Conservation (phyloP, 92 coral and sea anemone species). For the Phenganax marumi region DNA sequence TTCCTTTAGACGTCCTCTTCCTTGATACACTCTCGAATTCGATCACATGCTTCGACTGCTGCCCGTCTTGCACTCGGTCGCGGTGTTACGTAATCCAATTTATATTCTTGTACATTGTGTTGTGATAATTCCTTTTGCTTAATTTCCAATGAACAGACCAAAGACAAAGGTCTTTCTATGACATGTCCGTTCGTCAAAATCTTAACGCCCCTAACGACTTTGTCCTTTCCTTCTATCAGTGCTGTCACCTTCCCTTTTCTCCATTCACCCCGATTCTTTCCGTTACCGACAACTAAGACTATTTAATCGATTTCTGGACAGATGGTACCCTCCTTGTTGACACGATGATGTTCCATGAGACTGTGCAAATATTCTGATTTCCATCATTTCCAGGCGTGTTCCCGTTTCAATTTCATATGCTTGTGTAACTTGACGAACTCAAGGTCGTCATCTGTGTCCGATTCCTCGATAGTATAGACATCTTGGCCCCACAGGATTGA, state of each 20-base stretch:
- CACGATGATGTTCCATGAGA: slow-evolving; percentile 56
- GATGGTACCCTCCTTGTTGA: neutral
- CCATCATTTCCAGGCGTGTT: slow-evolving; percentile 50
- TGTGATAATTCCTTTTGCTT: neutral
- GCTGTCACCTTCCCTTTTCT: slow-evolving; percentile 51
- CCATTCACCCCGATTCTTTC: slow-evolving; percentile 64
- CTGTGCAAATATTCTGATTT: slow-evolving; percentile 39
- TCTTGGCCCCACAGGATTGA: slow-evolving; percentile 40
- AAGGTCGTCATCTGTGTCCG: slow-evolving; percentile 28
- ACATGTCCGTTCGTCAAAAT: slow-evolving; percentile 3
- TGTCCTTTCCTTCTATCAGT: slow-evolving; percentile 54
- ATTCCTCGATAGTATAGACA: slow-evolving; percentile 36
- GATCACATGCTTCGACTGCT: neutral
- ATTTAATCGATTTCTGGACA: slow-evolving; percentile 61
- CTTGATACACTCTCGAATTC: neutral
- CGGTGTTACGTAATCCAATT: neutral
- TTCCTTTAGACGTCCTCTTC: neutral
- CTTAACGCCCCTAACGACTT: slow-evolving; percentile 48
- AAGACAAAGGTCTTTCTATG: slow-evolving; percentile 7
- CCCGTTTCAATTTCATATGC: slow-evolving; percentile 18
- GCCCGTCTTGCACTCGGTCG: neutral
- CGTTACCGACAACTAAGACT: slow-evolving; percentile 60
- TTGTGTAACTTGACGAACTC: slow-evolving; percentile 22
- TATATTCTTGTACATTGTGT: neutral
- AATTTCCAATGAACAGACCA: slow-evolving; percentile 19